Evolutionary conservation across 2,888 invertebrate genomes (phyloP).

Genomic region (Melanostoma mellinum): DNA sequence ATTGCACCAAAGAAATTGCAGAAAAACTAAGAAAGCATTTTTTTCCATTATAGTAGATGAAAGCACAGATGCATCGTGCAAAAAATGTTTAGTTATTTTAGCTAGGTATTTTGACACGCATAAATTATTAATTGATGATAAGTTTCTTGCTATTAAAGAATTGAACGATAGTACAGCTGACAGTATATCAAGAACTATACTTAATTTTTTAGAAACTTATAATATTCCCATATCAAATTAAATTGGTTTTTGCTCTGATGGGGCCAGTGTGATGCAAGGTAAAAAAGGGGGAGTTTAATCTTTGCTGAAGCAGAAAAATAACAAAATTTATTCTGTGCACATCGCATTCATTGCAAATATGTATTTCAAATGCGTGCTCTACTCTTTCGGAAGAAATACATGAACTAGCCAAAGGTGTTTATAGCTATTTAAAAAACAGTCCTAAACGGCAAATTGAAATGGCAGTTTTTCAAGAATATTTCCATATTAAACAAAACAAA

Average conservation of each 20-base stretch:
- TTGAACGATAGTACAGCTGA: background rate
- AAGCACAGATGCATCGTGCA: background rate
- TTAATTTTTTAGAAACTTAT: constrained; percentile 1
- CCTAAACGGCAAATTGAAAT: too few species aligned
- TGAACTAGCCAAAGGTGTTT: too few species aligned
- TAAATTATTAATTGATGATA: background rate
- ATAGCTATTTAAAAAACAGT: too few species aligned
- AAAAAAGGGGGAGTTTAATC: background rate
- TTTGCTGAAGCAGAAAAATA: background rate
- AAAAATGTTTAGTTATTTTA: background rate
- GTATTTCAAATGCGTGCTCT: background rate
- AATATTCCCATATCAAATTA: background rate
- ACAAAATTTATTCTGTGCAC: constrained; percentile 1
- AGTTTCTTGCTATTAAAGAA: background rate
- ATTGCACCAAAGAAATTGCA: too few species aligned
- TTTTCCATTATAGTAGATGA: background rate
- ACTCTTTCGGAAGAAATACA: too few species aligned
- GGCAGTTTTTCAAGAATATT: too few species aligned
- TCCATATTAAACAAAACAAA: too few species aligned
- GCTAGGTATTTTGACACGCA: constrained; percentile 1
- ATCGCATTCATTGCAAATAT: too few species aligned
- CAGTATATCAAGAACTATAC: background rate
- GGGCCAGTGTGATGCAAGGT: background rate
- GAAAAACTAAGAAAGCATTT: too few species aligned
- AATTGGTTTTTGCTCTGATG: constrained; percentile 1